Percentiles rank a stretch among this genome's conserved stretches.
Evolutionary conservation across 1,140 invertebrate genomes (phyloP).

Genomic region (Onthophagus taurus): DNA sequence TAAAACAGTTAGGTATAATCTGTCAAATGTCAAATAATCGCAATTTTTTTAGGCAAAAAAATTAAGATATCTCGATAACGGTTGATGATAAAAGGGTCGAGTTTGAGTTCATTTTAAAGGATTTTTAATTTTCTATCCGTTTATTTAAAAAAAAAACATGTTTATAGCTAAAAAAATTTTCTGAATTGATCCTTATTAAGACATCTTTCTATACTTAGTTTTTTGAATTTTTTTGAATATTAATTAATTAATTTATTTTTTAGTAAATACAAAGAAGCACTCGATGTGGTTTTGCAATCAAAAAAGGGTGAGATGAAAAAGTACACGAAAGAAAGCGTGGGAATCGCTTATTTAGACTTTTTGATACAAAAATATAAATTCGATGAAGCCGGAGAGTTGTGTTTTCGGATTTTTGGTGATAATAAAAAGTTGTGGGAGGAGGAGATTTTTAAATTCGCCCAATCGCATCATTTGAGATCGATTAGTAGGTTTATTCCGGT

Average conservation of each 20-base stretch:
- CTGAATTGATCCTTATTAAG: no score
- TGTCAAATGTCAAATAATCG: no score
- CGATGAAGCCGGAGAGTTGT: conserved; percentile 78
- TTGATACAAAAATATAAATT: conserved; percentile 63
- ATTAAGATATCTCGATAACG: no score
- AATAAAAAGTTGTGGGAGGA: conserved; percentile 90
- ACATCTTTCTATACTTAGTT: no score
- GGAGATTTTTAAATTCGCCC: conserved; percentile 84
- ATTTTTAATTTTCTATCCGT: no score
- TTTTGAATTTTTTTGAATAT: background rate
- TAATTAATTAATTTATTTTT: conserved; percentile 28
- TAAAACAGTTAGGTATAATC: no score
- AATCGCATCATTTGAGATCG: conserved; percentile 66
- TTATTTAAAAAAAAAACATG: no score
- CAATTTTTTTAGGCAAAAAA: no score
- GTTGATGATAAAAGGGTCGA: no score
- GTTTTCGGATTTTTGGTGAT: conserved; percentile 65
- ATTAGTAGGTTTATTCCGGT: conserved; percentile 78
- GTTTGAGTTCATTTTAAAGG: no score
- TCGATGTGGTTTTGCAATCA: conserved; percentile 56
- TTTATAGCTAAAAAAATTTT: no score
- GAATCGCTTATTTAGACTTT: conserved; percentile 76
- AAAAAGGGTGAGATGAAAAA: conserved; percentile 24
- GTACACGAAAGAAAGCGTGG: conserved; percentile 64
- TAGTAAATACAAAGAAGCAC: conserved; percentile 69